Conservation (phyloP, 2,797 vertebrate species). For the Cichlasoma orientale region DNA sequence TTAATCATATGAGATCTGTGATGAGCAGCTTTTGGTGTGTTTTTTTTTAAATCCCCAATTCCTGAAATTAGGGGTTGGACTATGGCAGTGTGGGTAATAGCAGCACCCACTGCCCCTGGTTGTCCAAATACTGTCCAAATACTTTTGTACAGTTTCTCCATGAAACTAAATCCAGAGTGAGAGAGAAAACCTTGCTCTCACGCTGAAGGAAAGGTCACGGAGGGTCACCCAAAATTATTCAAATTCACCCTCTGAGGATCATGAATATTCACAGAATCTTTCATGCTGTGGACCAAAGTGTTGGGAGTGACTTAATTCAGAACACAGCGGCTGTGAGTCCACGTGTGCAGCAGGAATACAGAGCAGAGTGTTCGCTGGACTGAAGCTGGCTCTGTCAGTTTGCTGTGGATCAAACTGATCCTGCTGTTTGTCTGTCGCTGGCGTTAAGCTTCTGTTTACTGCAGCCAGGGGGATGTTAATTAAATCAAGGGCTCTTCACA, state of each 20-base stretch:
- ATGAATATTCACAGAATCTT: constrained; percentile 13
- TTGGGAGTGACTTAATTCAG: background rate
- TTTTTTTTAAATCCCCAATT: background rate
- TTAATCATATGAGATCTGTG: background rate
- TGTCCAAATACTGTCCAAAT: background rate
- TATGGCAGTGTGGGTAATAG: background rate
- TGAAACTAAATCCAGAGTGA: background rate
- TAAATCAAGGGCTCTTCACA: constrained; percentile 38
- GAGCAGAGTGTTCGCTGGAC: constrained; percentile 39
- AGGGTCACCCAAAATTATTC: background rate
- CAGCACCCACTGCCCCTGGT: background rate
- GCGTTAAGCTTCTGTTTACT: constrained; percentile 32
- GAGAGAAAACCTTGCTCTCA: background rate
- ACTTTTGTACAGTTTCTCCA: background rate
- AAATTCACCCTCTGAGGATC: background rate
- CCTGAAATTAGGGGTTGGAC: background rate
- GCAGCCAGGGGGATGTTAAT: constrained; percentile 30
- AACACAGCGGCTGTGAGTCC: background rate
- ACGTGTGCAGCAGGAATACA: constrained; percentile 28
- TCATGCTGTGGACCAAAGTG: background rate
- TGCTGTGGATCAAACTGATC: constrained; percentile 24
- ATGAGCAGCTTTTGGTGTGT: background rate
- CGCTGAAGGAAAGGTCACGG: background rate
- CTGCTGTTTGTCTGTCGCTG: constrained; percentile 12
- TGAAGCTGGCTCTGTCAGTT: constrained; percentile 1